Evolutionary conservation across 2,888 invertebrate genomes (phyloP), one percentile per base, ranked within the genome.

Genomic region (Athalia cordata): DNA sequence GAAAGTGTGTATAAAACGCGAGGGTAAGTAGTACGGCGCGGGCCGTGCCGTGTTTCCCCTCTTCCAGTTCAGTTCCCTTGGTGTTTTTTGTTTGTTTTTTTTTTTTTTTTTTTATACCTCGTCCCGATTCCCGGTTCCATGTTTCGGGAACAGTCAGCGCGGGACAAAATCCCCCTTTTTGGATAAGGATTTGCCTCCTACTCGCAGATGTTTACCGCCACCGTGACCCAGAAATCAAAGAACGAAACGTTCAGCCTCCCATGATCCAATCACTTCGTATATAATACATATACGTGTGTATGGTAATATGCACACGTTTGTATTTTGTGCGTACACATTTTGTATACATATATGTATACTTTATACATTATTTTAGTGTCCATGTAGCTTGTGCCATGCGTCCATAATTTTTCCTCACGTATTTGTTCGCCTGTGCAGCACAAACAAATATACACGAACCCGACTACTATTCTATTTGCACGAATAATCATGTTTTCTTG

Each of bases 171-270:
- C 15, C 55, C 68, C 52, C 68, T 52, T 68, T 43, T 55, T 15
- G 68, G 52, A 52, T 52, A 15, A 52, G 55, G 43, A 55, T 68
- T 68, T 68, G 55, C 52, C 68, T 68, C 52, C 52, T 43, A 68
- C 55, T 68, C 52, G 55, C 68, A 68, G 55, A 68, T 68, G 68
- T 68, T 68, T 68, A 68, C 68, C 11, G 29, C n/a, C 29, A 29
- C 29, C 52, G 52, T 68, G 68, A 68, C 68, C 68, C 68, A 55
- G 68, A 68, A 68, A 68, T 68, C 68, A 68, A 67, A 67, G 68
- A 52, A 52, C 52, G 43, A 68, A 68, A 15, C 68, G 68, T 68
- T 68, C 55, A 68, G 68, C 50, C 68, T 68, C 68, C 52, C 9
- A 43, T 29, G 68, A 68, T 55, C 68, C 68, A 68, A 68, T 68